Conservation (phyloP, 2,113 vertebrate genomes). For the Climacteris rufus region DNA sequence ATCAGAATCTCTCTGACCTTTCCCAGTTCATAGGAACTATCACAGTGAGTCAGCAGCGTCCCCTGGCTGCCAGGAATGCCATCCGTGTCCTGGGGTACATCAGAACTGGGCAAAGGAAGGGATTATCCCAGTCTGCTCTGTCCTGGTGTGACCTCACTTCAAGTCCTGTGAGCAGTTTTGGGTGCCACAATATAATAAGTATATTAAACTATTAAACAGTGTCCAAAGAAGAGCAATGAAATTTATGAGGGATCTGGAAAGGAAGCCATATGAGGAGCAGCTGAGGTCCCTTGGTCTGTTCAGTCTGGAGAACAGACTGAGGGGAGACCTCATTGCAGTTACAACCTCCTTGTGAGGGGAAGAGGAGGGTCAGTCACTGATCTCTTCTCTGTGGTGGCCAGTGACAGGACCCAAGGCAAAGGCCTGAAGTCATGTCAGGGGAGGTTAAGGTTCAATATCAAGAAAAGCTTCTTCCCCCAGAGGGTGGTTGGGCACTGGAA, state of each 20-base stretch:
- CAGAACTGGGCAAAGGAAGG: accelerated
- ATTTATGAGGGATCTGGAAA: not conserved
- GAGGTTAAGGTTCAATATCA: not conserved
- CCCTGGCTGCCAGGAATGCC: not conserved
- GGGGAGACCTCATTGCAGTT: not conserved
- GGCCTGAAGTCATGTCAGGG: not conserved
- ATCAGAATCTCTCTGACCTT: not conserved
- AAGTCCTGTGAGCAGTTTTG: not conserved
- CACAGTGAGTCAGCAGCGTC: not conserved
- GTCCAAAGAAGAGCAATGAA: no score
- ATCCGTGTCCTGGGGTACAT: not conserved
- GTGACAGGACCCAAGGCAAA: accelerated
- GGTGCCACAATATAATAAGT: not conserved
- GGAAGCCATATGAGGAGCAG: accelerated
- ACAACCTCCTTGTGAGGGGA: accelerated
- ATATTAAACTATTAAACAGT: not conserved
- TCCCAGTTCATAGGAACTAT: not conserved
- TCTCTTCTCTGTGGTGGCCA: not conserved
- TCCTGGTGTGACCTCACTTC: not conserved
- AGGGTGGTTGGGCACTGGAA: accelerated
- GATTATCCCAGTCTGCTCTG: not conserved
- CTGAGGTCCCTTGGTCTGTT: not conserved
- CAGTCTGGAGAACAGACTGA: not conserved
- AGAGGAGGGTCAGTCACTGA: not conserved
- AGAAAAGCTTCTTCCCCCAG: accelerated